Base-by-base conservation (phyloP, 2,888 invertebrate species). In the Cheilosia pagana region DNA sequence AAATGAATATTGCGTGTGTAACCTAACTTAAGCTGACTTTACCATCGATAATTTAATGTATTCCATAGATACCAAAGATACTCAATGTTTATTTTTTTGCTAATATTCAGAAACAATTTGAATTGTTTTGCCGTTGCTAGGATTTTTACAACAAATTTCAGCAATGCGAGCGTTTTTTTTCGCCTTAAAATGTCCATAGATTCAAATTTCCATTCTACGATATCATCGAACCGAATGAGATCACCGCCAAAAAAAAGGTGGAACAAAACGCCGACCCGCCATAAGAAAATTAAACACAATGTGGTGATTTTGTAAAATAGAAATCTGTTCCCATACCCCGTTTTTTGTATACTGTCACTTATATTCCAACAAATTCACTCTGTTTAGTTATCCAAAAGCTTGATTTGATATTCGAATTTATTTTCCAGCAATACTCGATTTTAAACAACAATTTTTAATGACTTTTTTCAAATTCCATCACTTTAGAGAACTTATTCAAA, bases 151-250 rank as follows among this genome's bases (percentile, higher is more conserved):
- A 12, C 8, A 4, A 35, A 35, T 35, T 35, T 12, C 12, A 12
- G 3, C 35, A 35, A 35, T 12, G 4, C 12, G 35, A 35, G 10
- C 12, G n/a, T n/a, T n/a, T 12, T 12, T 3, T 35, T 35, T 10
- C 43, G 16, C 6, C 6, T 43, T 5, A 43, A 43, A 43, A n/a
- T 7, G n/a, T n/a, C n/a, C n/a, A n/a, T n/a, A n/a, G n/a, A n/a
- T n/a, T n/a, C n/a, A n/a, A n/a, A n/a, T n/a, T 35, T 35, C 35
- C 12, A 35, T 35, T 35, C 43, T 8, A 3, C 55, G 63, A 74
- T 63, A 48, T 55, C 16, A 55, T 23, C 16, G 48, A 57, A 28
- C 12, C 6, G 57, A 43, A 67, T 75, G 75, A 75, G 55, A 59
- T 75, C 75, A 75, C 50, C 57, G 31, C 41, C 65, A n/a, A 43